Evolutionary conservation across 2,888 invertebrate species (phyloP), one percentile per base, ranked within the genome.

Genomic region (Capitulum mitella): DNA sequence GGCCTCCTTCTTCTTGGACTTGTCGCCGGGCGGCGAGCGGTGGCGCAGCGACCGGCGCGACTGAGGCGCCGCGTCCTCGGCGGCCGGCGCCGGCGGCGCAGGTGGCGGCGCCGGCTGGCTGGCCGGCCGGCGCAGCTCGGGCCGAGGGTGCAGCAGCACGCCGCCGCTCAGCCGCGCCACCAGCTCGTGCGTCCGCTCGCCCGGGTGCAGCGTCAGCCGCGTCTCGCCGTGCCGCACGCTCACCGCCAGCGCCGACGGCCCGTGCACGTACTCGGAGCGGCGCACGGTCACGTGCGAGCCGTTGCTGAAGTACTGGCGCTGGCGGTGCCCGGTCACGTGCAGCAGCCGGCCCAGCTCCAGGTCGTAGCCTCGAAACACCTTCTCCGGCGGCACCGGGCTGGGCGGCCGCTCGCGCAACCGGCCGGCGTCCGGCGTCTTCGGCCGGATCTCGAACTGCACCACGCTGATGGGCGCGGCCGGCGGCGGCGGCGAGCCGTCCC

Each of bases 291-390:
- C 46, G 29, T 46, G 46, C 29, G 76, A 76, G 29, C 76, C 76
- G 76, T 76, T 29, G 19, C 46, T 26, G 46, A 76, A 76, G 43
- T 48, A 46, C 46, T 48, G 76, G 43, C 76, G 76, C 76, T 76
- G 76, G 16, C 76, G 46, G 19, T 29, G 3, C 26, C 76, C 76
- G 76, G 2, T 14, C 76, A 76, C 46, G 46, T 22, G 5, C 76
- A 76, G 32, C 76, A 76, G 46, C 32, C 76, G 76, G 8, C 29
- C 76, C 70, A 70, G 70, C 29, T n/a, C n/a, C 46, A 76, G 10
- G 32, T 43, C n/a, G 76, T 76, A 76, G 32, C 76, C 76, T 12
- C 29, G 29, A 12, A 76, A 76, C 40, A 70, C 70, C 37, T 70
- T 70, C 37, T 37, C 22, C 19, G 70, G 70, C 76, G 76, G 76